Conservation (phyloP, 2,888 invertebrate species). For the Xestia xanthographa region DNA sequence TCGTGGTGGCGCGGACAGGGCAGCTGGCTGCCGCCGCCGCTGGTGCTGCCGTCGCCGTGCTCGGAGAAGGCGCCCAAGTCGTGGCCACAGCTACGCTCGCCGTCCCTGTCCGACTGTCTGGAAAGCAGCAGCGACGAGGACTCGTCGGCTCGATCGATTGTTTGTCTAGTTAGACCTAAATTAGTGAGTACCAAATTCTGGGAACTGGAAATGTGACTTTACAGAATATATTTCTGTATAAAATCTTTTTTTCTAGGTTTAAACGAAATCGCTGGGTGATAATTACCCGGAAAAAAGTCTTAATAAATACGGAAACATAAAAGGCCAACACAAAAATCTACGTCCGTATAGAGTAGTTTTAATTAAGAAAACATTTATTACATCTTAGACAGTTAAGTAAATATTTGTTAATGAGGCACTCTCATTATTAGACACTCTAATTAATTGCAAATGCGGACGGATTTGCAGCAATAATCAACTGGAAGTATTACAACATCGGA, state of each 20-base stretch:
- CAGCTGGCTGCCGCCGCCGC: constrained; percentile 75
- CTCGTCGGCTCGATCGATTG: constrained; percentile 84
- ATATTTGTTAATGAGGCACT: constrained; percentile 44
- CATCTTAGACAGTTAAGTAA: constrained; percentile 28
- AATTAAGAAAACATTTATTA: constrained; percentile 24
- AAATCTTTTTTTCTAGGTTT: constrained; percentile 4
- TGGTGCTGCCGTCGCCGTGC: constrained; percentile 71
- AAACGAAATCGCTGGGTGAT: neutral
- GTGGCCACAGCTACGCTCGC: constrained; percentile 84
- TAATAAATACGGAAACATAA: constrained; percentile 4
- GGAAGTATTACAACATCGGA: constrained; percentile 54
- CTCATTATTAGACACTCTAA: constrained; percentile 21
- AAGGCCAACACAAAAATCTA: neutral
- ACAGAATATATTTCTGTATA: neutral
- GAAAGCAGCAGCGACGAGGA: constrained; percentile 88
- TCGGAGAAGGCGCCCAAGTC: constrained; percentile 79
- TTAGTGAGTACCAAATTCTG: constrained; percentile 77
- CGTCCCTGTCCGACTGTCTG: constrained; percentile 88
- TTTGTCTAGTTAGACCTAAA: constrained; percentile 87
- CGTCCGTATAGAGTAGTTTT: neutral
- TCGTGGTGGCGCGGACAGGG: constrained; percentile 88
- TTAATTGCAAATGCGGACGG: constrained; percentile 38
- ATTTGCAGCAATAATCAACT: constrained; percentile 31
- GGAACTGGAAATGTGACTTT: neutral
- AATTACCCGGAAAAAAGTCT: neutral